phyloP scores from a whole-genome alignment of 2,797 vertebrate species.

The Poecilia wingei region DNA sequence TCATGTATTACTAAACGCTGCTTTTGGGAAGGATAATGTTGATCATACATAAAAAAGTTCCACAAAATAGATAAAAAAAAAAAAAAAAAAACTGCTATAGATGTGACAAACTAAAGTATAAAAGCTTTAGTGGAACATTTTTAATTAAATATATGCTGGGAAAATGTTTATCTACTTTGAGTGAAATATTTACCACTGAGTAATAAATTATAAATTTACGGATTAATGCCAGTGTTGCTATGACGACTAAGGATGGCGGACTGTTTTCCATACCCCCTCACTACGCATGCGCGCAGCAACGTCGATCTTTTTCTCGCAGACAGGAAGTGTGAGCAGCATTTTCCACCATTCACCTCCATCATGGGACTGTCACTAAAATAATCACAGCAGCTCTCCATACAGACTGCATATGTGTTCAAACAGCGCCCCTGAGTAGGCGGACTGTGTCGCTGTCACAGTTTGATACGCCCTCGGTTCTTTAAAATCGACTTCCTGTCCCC shows the following conservation, averaged over 20 bases:
- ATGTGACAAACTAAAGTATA: neutral
- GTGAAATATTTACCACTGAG: neutral
- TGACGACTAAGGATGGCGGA: slow-evolving; percentile 54
- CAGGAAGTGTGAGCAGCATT: slow-evolving; percentile 70
- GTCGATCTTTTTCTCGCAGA: slow-evolving; percentile 39
- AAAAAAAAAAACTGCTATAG: neutral
- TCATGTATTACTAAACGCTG: neutral
- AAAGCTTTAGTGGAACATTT: neutral
- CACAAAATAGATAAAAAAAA: neutral
- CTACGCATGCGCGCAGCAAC: slow-evolving; percentile 43
- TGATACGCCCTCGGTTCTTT: neutral
- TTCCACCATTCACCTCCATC: slow-evolving; percentile 46
- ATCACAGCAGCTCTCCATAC: neutral
- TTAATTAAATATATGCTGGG: neutral
- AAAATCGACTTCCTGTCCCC: neutral
- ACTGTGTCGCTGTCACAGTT: neutral
- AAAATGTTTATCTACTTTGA: neutral
- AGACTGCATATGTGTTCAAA: neutral
- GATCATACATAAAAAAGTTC: neutral
- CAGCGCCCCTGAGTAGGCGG: neutral
- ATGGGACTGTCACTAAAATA: neutral
- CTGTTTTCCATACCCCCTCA: neutral
- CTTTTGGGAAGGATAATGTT: neutral
- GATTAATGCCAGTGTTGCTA: slow-evolving; percentile 24
- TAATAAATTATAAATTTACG: neutral